Base-by-base conservation (phyloP, 2,797 vertebrate genomes). In the Paramormyrops hopkinsi region DNA sequence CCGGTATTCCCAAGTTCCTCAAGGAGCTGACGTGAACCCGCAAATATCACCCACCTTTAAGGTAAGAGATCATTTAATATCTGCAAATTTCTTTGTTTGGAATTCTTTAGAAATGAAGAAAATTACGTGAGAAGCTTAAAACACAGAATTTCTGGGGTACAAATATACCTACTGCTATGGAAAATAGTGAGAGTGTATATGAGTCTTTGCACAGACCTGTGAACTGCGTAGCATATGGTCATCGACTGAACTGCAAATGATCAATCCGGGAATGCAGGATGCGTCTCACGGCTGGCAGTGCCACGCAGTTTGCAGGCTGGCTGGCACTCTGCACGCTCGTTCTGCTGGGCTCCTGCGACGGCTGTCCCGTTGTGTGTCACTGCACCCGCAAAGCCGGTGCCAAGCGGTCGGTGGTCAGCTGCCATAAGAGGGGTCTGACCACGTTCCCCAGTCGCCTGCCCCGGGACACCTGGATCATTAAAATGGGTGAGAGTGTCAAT, bases 401-500 rank as follows among this genome's bases (percentile, higher is more conserved):
- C 50, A 93, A 95, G 54, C 94, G 92, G 90, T 94, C 94, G 2
- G 95, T 96, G 91, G 95, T 96, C 89, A 95, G 95, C 92, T 96
- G 96, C 92, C 94, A 95, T 62, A 95, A 93, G 90, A 94, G 14
- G 53, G 93, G 94, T 0, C 93, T 97, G 88, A 90, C 86, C 22
- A 19, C 59, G 4, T 93, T 97, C 88, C 96, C 96, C 12, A 88
- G 94, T 14, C 87, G 91, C 11, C 93, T 96, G 51, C 95, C 96
- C 4, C 54, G 91, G 12, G 94, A 97, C 69, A 89, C 94, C 22
- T 96, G 96, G 96, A 93, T 96, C 86, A 90, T 97, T 48, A 96
- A 96, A 91, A 91, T 97, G 89, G 95, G 95, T 96, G 88, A 90
- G 93, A 51, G 14, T 14, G 8, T 33, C 73, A 22, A 33, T 11